Evolutionary conservation across 37 sponge, comb jelly and placozoan species (phyloP), one percentile per base, ranked within the genome.

Genomic region (Mnemiopsis leidyi): DNA sequence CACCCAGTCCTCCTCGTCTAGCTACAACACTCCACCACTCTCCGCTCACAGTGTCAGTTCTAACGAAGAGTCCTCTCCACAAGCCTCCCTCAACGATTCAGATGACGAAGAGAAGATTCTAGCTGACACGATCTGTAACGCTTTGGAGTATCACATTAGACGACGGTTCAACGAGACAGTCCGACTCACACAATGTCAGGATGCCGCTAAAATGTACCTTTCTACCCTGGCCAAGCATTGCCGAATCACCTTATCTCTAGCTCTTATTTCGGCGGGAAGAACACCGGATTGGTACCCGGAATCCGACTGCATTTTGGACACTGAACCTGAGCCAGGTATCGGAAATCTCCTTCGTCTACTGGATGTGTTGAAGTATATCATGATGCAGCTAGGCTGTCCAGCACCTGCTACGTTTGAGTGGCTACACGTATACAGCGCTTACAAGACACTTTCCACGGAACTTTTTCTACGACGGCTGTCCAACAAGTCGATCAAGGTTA

Each of bases 371-470:
- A 85, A 85, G 61, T 26, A 36, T 23, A 37, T 29, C 5, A 40
- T 85, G 40, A 23, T 85, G 0, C 90, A 85, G 61, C 29, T 85
- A 37, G 90, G 90, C 3, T 23, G n/a, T 25, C 25, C 90, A 0
- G 7, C 35, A 7, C 90, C 90, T 5, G 28, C 26, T 25, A 40
- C 32, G 29, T 85, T 85, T 29, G 90, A 85, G 25, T 85, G 90
- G 90, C 3, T 85, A 21, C 90, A 85, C 24, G 23, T 85, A 0
- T 85, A 85, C 90, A n/a, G 38, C 9, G 90, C 61, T 9, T 85
- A 28, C 29, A 85, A 85, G 23, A 3, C 90, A 29, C 48, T 85
- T 39, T 39, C 39, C 25, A 35, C 38, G 61, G 90, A 85, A 39
- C 36, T 40, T n/a, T 85, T 85, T 61, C 29, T 85, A 2, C 38